phyloP scores from a whole-genome alignment of 2,888 invertebrate species.

The Chouioia cunea region DNA sequence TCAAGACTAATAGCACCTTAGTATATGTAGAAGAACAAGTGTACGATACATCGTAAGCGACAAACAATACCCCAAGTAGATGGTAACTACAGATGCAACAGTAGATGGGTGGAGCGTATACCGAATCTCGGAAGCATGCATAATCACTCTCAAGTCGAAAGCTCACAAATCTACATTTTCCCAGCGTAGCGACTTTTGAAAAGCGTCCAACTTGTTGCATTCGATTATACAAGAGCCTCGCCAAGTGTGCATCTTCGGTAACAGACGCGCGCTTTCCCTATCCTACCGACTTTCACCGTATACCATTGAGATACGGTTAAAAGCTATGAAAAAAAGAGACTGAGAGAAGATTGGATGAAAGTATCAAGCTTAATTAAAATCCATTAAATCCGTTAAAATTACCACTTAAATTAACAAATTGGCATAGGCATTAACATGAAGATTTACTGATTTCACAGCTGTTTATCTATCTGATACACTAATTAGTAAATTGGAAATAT shows the following conservation, averaged over 20 bases:
- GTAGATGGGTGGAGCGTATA: neutral
- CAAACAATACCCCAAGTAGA: slow-evolving; percentile 21
- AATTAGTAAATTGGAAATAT: no score
- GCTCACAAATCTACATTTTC: slow-evolving; percentile 40
- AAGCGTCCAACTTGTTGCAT: slow-evolving; percentile 60
- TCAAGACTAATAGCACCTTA: neutral
- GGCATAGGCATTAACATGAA: no score
- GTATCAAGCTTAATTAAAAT: no score
- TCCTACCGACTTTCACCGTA: neutral
- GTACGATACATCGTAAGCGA: neutral
- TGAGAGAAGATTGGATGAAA: no score
- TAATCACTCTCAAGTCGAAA: slow-evolving; percentile 36
- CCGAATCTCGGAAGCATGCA: slow-evolving; percentile 33
- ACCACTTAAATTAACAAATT: no score
- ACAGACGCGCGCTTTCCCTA: slow-evolving; percentile 17
- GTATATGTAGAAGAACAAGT: neutral
- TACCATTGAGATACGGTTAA: no score
- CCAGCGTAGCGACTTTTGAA: slow-evolving; percentile 58
- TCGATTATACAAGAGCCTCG: slow-evolving; percentile 50
- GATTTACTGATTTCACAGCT: no score
- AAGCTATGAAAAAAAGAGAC: no score
- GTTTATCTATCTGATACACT: no score
- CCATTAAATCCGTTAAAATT: no score
- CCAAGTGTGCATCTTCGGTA: slow-evolving; percentile 36
- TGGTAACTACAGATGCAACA: neutral